Conservation (phyloP, 2,113 vertebrate species). For the Stigmatopora argus region DNA sequence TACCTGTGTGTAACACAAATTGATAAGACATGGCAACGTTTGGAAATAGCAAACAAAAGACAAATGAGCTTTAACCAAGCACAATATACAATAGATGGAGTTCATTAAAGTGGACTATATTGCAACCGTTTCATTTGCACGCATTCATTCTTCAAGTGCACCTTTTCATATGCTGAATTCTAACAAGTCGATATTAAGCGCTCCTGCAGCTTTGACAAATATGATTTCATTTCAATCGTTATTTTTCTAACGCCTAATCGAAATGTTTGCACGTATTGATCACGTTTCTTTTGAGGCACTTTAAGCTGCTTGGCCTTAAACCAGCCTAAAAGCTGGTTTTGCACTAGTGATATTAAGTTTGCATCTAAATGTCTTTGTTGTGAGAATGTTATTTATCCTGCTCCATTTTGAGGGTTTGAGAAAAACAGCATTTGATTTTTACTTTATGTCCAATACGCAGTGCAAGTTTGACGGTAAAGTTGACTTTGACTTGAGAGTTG, state of each 20-base stretch:
- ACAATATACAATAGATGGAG: slow-evolving; percentile 9
- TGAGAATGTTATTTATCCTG: too few species aligned
- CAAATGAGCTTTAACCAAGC: neutral
- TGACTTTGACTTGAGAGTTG: slow-evolving; percentile 8
- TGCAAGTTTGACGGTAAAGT: too few species aligned
- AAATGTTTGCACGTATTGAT: slow-evolving; percentile 12
- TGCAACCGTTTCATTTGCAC: neutral
- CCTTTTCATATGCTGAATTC: slow-evolving; percentile 42
- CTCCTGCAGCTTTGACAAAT: neutral
- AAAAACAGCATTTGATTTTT: too few species aligned
- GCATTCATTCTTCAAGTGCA: slow-evolving; percentile 14
- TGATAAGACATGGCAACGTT: neutral
- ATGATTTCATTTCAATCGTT: too few species aligned
- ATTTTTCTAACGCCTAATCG: neutral
- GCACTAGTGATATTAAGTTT: too few species aligned
- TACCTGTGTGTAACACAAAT: slow-evolving; percentile 61
- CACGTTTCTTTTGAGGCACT: too few species aligned
- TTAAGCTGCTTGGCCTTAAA: too few species aligned
- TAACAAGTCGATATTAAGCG: slow-evolving; percentile 2
- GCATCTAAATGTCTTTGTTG: too few species aligned
- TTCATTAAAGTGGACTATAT: slow-evolving; percentile 11
- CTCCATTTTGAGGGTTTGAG: too few species aligned
- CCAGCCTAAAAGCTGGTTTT: too few species aligned
- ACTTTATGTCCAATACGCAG: too few species aligned
- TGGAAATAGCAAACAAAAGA: neutral